phyloP scores from a whole-genome alignment of 2,888 invertebrate species.

The Osedax fenrisi region DNA sequence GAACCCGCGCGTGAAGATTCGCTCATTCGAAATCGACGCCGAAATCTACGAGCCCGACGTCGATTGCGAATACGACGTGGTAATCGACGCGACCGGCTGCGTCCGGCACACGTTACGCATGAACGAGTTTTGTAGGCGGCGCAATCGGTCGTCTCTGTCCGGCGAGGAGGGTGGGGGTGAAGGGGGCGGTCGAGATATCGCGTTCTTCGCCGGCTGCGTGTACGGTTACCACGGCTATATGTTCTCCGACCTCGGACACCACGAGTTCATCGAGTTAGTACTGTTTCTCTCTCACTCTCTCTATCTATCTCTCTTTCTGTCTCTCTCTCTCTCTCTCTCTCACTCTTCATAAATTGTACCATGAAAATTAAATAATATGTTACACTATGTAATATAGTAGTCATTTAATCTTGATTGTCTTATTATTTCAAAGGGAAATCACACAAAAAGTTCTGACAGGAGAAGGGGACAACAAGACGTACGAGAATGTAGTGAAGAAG shows the following conservation, averaged over 20 bases:
- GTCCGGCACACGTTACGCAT: slow-evolving; percentile 64
- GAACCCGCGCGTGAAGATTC: slow-evolving; percentile 83
- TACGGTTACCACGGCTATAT: slow-evolving; percentile 85
- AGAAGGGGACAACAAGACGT: too few species aligned
- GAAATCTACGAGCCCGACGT: slow-evolving; percentile 62
- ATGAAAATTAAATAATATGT: too few species aligned
- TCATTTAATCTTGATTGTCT: too few species aligned
- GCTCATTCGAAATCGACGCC: slow-evolving; percentile 55
- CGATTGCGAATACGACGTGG: slow-evolving; percentile 66
- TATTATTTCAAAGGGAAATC: too few species aligned
- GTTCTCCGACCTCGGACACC: slow-evolving; percentile 74
- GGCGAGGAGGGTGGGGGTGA: too few species aligned
- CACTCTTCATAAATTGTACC: too few species aligned
- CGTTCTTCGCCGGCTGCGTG: slow-evolving; percentile 78
- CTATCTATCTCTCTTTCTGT: too few species aligned
- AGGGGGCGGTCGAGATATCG: slow-evolving; percentile 51
- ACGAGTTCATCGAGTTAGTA: slow-evolving; percentile 67
- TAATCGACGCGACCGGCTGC: slow-evolving; percentile 67
- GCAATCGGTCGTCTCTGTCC: background rate
- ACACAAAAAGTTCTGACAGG: too few species aligned
- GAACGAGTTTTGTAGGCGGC: slow-evolving; percentile 56
- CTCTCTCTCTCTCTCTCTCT: background rate
- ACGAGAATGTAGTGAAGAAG: too few species aligned
- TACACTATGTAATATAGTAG: too few species aligned
- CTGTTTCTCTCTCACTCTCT: too few species aligned